Evolutionary conservation across 2,797 vertebrate species (phyloP).

Genomic region (Ispidina lecontei): DNA sequence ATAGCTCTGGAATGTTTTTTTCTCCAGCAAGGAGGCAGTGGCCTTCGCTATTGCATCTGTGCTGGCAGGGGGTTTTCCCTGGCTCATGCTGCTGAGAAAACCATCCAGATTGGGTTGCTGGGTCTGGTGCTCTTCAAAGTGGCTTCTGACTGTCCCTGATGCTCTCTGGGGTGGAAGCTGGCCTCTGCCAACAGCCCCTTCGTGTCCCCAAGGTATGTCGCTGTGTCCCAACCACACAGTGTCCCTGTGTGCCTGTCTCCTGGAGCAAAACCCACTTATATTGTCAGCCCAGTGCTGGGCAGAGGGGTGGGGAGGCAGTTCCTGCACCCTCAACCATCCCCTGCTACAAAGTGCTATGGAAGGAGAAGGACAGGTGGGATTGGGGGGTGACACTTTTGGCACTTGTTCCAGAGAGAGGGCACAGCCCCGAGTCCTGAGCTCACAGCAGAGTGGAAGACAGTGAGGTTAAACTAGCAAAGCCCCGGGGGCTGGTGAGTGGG

Average conservation of each 20-base stretch:
- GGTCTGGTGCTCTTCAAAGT: background rate
- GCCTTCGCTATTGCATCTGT: background rate
- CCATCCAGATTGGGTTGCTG: background rate
- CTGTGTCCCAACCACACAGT: background rate
- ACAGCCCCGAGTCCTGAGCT: conserved; percentile 17
- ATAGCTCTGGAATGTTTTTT: background rate
- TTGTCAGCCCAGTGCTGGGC: background rate
- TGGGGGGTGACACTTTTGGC: conserved; percentile 32
- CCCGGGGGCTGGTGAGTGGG: background rate
- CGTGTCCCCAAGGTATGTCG: background rate
- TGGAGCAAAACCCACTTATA: background rate
- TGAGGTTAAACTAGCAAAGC: background rate
- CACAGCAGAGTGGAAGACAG: conserved; percentile 14
- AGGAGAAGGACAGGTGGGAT: background rate
- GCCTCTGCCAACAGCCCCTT: background rate
- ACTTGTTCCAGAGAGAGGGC: conserved; percentile 58
- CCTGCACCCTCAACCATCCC: background rate
- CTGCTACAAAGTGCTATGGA: background rate
- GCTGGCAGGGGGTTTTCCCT: background rate
- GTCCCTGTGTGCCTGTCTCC: background rate
- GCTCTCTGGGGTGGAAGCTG: background rate
- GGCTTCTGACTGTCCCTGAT: background rate
- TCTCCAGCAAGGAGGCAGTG: background rate
- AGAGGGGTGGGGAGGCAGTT: background rate
- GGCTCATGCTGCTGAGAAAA: background rate